Conservation (phyloP, 92 coral and sea anemone species). For the Umimayanthus kanabou region DNA sequence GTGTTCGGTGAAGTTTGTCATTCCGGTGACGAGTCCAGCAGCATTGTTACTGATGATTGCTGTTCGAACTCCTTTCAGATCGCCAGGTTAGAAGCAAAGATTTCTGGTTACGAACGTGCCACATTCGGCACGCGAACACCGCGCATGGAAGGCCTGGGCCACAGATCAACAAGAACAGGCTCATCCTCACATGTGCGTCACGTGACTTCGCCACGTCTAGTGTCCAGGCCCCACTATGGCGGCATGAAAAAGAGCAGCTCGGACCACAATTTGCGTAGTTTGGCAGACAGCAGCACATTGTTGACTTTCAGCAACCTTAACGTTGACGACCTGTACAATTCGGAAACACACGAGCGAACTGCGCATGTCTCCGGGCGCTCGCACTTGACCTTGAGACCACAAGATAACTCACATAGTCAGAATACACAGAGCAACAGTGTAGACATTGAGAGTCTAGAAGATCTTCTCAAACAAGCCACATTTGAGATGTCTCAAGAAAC, state of each 20-base stretch:
- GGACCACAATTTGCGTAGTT: constrained; percentile 80
- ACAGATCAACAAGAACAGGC: constrained; percentile 15
- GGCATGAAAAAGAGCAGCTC: constrained; percentile 86
- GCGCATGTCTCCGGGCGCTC: constrained; percentile 44
- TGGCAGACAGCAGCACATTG: constrained; percentile 57
- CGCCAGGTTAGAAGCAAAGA: constrained; percentile 91
- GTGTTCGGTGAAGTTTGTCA: no score
- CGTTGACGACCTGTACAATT: constrained; percentile 57
- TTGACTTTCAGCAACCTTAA: constrained; percentile 54
- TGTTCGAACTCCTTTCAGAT: constrained; percentile 51
- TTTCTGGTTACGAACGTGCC: constrained; percentile 98
- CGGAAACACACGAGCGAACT: constrained; percentile 34
- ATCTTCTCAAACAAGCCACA: constrained; percentile 61
- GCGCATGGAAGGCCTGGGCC: constrained; percentile 58
- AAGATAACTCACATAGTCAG: constrained; percentile 10
- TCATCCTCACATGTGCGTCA: constrained; percentile 72
- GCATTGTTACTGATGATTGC: not conserved
- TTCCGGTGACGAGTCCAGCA: not conserved
- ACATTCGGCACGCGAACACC: constrained; percentile 78
- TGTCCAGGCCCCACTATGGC: constrained; percentile 47
- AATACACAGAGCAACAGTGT: constrained; percentile 46
- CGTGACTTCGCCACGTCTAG: constrained; percentile 80
- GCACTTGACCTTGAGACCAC: constrained; percentile 29
- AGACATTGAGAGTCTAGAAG: constrained; percentile 64
- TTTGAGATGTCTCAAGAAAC: constrained; percentile 59